A percentile compares a stretch with the other conserved stretches of the same genome.
phyloP scores from a whole-genome alignment of 1,140 invertebrate species.

The Rhagoletis zephyria region DNA sequence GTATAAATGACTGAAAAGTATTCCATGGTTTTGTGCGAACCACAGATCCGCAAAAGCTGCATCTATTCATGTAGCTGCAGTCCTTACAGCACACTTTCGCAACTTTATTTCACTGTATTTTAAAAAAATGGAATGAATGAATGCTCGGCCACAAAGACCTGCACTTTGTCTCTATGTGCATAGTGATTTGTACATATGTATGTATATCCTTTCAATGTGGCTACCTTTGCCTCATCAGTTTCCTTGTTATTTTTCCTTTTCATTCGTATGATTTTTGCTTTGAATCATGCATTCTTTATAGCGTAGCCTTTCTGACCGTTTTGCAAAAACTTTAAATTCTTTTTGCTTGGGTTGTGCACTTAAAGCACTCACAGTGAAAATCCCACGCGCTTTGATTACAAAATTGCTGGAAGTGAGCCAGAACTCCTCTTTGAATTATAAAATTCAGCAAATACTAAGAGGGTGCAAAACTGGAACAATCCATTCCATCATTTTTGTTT shows the following conservation, averaged over 20 bases:
- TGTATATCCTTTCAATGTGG: background rate
- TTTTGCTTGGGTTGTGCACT: no score
- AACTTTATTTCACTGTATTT: conserved; percentile 18
- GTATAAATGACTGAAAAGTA: conserved; percentile 34
- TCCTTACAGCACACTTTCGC: background rate
- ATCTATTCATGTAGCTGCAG: background rate
- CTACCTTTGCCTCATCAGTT: conserved; percentile 5
- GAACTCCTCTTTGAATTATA: no score
- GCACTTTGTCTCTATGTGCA: background rate
- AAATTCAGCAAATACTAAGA: no score
- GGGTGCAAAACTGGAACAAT: no score
- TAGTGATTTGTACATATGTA: no score
- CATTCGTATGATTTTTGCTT: background rate
- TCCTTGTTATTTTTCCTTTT: background rate
- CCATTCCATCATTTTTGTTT: no score
- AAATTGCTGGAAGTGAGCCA: no score
- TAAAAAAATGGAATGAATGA: background rate
- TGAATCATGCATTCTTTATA: background rate
- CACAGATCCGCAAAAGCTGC: background rate
- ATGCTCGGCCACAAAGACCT: background rate
- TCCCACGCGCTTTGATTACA: no score
- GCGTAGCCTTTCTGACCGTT: no score
- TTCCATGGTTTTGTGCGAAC: background rate
- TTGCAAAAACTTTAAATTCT: no score
- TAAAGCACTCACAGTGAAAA: no score